These are phyloP conservation scores for Taenioides sp. DNA, from an alignment of 2,797 vertebrate species.

Conservation along the genomic window DNA sequence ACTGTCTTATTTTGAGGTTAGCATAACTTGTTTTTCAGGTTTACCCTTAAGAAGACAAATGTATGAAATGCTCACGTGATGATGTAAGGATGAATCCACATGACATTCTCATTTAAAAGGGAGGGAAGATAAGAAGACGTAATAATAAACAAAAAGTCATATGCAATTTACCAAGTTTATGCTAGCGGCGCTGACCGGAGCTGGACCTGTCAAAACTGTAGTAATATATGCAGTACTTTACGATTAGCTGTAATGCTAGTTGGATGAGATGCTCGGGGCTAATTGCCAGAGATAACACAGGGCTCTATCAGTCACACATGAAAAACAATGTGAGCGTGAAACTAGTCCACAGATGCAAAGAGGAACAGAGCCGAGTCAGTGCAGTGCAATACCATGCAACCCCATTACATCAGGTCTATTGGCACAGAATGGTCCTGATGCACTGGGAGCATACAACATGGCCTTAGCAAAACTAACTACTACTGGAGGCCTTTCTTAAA, in stretches of 20 bases:
- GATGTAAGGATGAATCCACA: constrained; percentile 9
- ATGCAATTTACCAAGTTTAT: background rate
- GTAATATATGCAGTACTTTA: background rate
- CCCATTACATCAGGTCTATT: constrained; percentile 41
- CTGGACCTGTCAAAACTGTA: background rate
- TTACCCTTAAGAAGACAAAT: background rate
- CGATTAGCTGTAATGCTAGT: background rate
- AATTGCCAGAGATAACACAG: constrained; percentile 6
- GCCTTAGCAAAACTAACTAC: too few species aligned
- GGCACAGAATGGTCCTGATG: constrained; percentile 35
- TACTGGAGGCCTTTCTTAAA: too few species aligned
- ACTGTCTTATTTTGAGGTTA: too few species aligned
- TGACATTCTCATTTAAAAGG: constrained; percentile 30
- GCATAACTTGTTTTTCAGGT: constrained; percentile 2
- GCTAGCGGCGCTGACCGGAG: background rate
- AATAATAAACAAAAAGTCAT: background rate
- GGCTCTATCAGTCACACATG: background rate
- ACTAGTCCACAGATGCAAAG: background rate
- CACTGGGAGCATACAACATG: background rate
- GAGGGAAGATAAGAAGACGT: constrained; percentile 24
- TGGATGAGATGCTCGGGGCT: constrained; percentile 10
- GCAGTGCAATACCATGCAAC: constrained; percentile 45
- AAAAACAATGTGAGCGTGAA: constrained; percentile 19
- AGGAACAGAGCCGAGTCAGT: background rate
- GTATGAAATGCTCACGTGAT: background rate